These are phyloP conservation scores for Chamaea fasciata DNA, from an alignment of 2,113 vertebrate species.

Conservation along the genomic window DNA sequence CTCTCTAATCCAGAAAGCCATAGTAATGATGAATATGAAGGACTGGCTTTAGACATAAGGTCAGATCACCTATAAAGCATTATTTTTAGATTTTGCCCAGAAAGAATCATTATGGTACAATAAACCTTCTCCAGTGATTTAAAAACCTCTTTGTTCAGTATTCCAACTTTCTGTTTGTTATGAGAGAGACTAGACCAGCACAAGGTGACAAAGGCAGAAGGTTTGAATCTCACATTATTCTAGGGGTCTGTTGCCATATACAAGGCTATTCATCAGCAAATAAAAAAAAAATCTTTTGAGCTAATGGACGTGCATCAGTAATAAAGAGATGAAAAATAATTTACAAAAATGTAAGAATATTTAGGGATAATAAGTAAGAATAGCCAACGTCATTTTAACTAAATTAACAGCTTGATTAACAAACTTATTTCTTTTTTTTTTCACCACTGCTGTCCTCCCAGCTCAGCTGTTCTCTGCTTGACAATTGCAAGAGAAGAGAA, in stretches of 20 bases:
- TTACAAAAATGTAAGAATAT: neutral
- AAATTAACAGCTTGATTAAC: neutral
- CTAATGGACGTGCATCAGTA: neutral
- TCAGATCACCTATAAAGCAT: neutral
- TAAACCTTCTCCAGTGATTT: neutral
- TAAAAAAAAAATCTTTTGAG: neutral
- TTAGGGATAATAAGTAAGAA: neutral
- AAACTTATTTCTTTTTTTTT: neutral
- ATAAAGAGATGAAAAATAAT: neutral
- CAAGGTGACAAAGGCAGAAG: neutral
- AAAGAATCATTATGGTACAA: neutral
- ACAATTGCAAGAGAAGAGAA: neutral
- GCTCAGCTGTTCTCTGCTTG: neutral
- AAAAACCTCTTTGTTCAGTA: neutral
- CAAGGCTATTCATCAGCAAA: neutral
- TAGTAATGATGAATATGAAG: neutral
- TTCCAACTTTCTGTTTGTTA: neutral
- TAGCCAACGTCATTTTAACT: neutral
- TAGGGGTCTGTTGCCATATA: neutral
- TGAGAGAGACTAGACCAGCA: neutral
- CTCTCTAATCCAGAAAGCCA: neutral
- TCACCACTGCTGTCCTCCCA: neutral
- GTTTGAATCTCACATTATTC: neutral
- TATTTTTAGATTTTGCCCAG: neutral
- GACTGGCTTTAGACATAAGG: neutral